phyloP scores from a whole-genome alignment of 1,140 invertebrate species.

The Diabrotica undecimpunctata region DNA sequence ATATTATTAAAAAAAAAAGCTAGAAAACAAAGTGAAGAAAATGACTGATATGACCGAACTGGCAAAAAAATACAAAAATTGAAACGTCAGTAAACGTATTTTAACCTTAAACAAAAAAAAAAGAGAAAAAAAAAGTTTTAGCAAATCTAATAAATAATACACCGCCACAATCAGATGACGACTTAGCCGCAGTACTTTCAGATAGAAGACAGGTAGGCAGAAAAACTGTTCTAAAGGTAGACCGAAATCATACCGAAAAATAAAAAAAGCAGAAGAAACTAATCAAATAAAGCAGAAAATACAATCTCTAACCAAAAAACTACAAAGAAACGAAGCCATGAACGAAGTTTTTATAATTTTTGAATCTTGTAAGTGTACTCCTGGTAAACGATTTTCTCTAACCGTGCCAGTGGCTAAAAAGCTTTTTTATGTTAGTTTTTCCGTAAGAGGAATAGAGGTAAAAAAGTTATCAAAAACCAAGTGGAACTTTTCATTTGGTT shows the following conservation, averaged over 20 bases:
- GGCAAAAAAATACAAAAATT: conserved; percentile 22
- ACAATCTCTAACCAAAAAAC: conserved; percentile 10
- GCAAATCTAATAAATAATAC: conserved; percentile 17
- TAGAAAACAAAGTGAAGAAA: conserved; percentile 19
- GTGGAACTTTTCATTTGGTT: too few relatives aligned
- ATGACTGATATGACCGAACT: conserved; percentile 19
- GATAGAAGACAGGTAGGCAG: conserved; percentile 19
- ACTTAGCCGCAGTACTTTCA: conserved; percentile 2
- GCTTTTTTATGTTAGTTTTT: too few relatives aligned
- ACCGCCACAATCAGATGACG: conserved; percentile 21
- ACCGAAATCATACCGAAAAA: conserved; percentile 26
- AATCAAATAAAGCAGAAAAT: conserved; percentile 14
- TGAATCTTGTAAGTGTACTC: too few relatives aligned
- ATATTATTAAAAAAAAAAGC: conserved; percentile 21
- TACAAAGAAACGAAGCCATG: conserved; percentile 1
- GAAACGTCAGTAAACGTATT: too few relatives aligned
- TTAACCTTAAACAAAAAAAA: too few relatives aligned
- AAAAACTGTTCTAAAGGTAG: conserved; percentile 27
- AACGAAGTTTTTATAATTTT: too few relatives aligned
- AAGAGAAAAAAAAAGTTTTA: conserved; percentile 17
- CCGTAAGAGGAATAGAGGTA: too few relatives aligned
- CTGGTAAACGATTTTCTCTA: too few relatives aligned
- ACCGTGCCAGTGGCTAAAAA: too few relatives aligned
- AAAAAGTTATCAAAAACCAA: too few relatives aligned
- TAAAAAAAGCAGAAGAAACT: conserved; percentile 6